Conservation (phyloP, 2,797 vertebrate species). For the Eulemur coronatus region DNA sequence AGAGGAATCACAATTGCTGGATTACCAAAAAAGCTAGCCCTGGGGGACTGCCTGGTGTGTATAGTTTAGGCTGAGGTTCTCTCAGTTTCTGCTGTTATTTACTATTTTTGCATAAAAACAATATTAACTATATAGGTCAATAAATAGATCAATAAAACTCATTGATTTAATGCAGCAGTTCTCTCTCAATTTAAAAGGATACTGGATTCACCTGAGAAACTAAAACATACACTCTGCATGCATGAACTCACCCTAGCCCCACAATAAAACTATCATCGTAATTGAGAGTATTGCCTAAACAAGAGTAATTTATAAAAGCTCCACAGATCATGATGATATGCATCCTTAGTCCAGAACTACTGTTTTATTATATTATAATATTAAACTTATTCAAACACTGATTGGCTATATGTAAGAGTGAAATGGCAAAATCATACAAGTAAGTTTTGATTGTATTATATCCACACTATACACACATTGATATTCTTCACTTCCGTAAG, state of each 20-base stretch:
- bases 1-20: background rate
- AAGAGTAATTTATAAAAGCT: background rate
- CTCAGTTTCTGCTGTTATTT: background rate
- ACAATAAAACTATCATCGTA: background rate
- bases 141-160: background rate
- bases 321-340: background rate
- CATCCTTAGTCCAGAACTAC: background rate
- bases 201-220: background rate
- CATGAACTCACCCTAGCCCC: background rate
- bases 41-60: background rate
- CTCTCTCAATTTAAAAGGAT: conserved; percentile 2
- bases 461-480: background rate
- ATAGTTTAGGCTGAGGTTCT: background rate
- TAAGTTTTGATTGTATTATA: background rate
- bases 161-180: background rate
- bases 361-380: background rate
- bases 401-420: background rate
- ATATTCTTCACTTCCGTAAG: background rate
- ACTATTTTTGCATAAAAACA: background rate
- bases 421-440: background rate
- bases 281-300: background rate
- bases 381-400: background rate
- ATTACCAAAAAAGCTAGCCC: background rate
- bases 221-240: background rate
- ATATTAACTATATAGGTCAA: background rate